Conservation (phyloP, 2,888 invertebrate species). For the Drosophila sordidapex region DNA sequence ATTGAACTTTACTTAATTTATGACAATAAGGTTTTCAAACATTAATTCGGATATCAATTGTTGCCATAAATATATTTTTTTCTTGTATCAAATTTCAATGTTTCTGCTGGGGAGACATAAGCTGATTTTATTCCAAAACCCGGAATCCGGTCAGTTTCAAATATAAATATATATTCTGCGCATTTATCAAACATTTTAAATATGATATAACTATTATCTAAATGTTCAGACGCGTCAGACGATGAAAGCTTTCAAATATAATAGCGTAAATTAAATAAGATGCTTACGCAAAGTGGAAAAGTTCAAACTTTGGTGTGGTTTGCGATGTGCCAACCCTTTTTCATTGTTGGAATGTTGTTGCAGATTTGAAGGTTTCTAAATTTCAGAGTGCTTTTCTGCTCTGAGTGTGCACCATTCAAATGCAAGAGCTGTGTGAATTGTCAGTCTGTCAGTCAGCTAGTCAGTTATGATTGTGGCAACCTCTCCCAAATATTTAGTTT, state of each 20-base stretch:
- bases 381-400: not conserved
- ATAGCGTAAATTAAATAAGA: constrained; percentile 45
- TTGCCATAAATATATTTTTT: not conserved
- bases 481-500: constrained; percentile 32
- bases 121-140: not conserved
- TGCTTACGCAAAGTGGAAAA: constrained; percentile 16
- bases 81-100: not conserved
- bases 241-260: constrained; percentile 31
- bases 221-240: not conserved
- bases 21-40: constrained; percentile 33
- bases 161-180: not conserved
- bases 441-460: constrained; percentile 25
- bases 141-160: not conserved
- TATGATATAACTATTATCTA: not conserved
- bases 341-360: not conserved
- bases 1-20: constrained; percentile 54
- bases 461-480: constrained; percentile 54
- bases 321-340: constrained; percentile 3
- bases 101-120: not conserved
- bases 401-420: constrained; percentile 20
- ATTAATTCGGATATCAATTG: not conserved
- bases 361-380: constrained; percentile 13
- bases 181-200: not conserved
- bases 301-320: constrained; percentile 36
- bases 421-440: constrained; percentile 15